Conservation (phyloP, 2,888 invertebrate species). For the Ophonus ardosiacus region DNA sequence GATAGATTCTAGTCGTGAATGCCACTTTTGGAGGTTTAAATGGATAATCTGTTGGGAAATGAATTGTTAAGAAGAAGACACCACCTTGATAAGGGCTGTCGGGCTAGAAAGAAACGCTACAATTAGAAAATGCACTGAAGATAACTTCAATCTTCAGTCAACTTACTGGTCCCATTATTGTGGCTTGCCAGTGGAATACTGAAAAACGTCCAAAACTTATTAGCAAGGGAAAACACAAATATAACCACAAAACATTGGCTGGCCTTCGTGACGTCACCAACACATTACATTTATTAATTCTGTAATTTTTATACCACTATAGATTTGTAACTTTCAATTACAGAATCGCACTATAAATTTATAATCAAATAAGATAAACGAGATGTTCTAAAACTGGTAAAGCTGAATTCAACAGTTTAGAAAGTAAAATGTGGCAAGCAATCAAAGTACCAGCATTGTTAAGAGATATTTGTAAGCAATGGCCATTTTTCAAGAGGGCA, state of each 20-base stretch:
- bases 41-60: slow-evolving; percentile 99
- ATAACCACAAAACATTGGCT: neutral
- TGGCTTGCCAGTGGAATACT: slow-evolving; percentile 99
- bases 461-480: slow-evolving; percentile 30
- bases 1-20: slow-evolving; percentile 99
- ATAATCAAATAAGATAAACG: too few species aligned
- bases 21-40: slow-evolving; percentile 99
- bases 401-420: neutral
- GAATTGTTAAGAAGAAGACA: slow-evolving; percentile 99
- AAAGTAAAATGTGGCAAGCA: neutral
- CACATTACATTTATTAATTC: neutral
- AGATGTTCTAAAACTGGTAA: neutral
- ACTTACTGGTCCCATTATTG: slow-evolving; percentile 99
- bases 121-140: slow-evolving; percentile 43
- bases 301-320: too few species aligned
- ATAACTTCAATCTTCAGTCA: slow-evolving; percentile 68
- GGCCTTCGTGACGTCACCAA: neutral
- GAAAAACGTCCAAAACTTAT: slow-evolving; percentile 68
- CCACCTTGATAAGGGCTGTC: slow-evolving; percentile 99
- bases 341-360: too few species aligned
- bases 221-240: neutral
- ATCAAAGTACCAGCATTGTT: slow-evolving; percentile 34
- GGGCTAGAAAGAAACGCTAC: slow-evolving; percentile 83
- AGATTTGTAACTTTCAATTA: too few species aligned
- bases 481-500: slow-evolving; percentile 47